Evolutionary conservation across 2,888 invertebrate species (phyloP).

Genomic region (Serripes groenlandicus): DNA sequence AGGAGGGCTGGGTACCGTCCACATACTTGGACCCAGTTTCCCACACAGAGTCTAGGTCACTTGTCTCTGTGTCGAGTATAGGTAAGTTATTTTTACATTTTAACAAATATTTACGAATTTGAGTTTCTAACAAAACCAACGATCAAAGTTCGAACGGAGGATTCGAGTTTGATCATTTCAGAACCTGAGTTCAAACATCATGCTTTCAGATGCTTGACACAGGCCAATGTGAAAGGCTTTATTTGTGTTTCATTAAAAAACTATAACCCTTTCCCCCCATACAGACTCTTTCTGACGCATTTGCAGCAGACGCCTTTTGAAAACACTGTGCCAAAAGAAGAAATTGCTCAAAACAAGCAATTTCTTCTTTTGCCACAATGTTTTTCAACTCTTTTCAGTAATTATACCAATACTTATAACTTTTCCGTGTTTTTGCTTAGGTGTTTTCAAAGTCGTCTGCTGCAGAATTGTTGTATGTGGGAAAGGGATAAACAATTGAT

Average conservation of each 20-base stretch:
- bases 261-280: background rate
- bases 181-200: no score
- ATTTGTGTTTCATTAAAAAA: background rate
- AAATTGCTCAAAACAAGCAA: background rate
- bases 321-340: background rate
- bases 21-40: constrained; percentile 90
- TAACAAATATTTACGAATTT: no score
- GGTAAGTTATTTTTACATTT: no score
- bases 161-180: no score
- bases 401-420: background rate
- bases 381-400: background rate
- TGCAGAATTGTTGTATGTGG: background rate
- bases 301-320: background rate
- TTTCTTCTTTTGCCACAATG: background rate
- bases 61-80: constrained; percentile 75
- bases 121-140: no score
- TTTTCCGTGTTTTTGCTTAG: background rate
- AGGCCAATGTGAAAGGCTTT: no score
- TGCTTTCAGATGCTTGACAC: no score
- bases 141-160: no score
- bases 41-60: constrained; percentile 69
- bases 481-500: background rate
- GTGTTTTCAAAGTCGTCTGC: background rate
- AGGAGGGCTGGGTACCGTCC: constrained; percentile 96
- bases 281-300: background rate